Conservation (phyloP, 2,888 invertebrate genomes). For the Drosophila cognata region DNA sequence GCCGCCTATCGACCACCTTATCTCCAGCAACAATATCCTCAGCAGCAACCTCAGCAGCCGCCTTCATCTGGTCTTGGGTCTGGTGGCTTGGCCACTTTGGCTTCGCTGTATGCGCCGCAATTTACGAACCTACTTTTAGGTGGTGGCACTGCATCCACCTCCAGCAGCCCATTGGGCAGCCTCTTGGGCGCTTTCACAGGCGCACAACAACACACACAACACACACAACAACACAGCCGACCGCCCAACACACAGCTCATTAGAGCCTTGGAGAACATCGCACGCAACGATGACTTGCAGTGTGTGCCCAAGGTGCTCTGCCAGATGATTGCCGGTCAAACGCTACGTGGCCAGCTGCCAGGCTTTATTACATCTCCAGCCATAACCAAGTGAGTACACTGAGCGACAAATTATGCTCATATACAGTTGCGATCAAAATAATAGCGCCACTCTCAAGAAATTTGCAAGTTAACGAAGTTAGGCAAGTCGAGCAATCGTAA, state of each 20-base stretch:
- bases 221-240: conserved; percentile 50
- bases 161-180: conserved; percentile 78
- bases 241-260: conserved; percentile 83
- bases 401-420: not conserved
- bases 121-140: conserved; percentile 82
- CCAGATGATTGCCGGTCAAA: conserved; percentile 88
- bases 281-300: conserved; percentile 90
- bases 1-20: conserved; percentile 61
- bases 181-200: conserved; percentile 81
- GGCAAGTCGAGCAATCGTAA: no score
- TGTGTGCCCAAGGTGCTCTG: conserved; percentile 93
- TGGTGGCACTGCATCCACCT: conserved; percentile 36
- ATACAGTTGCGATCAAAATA: not conserved
- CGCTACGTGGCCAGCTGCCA: conserved; percentile 83
- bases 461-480: not conserved
- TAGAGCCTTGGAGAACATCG: conserved; percentile 87
- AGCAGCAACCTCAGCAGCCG: conserved; percentile 8
- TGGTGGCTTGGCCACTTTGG: conserved; percentile 77
- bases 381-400: conserved; percentile 83
- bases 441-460: not conserved
- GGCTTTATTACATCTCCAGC: conserved; percentile 84
- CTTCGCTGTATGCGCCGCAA: conserved; percentile 83
- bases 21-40: conserved; percentile 21
- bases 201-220: conserved; percentile 25
- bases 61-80: conserved; percentile 19